Base-by-base conservation (phyloP, 2,797 vertebrate genomes). In the Brotula barbata region DNA sequence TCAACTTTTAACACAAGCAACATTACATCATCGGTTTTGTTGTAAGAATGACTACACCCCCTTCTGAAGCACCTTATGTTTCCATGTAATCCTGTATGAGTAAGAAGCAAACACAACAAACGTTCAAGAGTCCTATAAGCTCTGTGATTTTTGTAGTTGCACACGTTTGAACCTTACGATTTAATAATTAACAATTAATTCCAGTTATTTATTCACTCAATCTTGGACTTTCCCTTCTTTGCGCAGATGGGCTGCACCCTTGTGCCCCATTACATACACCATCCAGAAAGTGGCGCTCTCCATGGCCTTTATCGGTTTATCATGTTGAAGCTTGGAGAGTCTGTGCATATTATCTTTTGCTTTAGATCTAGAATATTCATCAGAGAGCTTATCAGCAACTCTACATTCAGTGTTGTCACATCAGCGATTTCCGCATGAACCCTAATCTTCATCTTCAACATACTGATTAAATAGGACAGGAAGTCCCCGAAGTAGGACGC, bases 271-370 rank as follows among this genome's bases (percentile, higher is more conserved):
- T 10, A 82, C 64, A 10, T 68, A 86, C 59, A 88, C 83, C 0
- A 75, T 63, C 87, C 88, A 89, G 71, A 85, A 89, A 23, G 81
- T 2, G 6, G 85, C 87, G 6, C 23, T 77, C 22, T 88, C 88
- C 9, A 76, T 1, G 7, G 88, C 82, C 25, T 85, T 66, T 1
- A 87, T 63, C 10, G 86, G 86, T 63, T 79, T 77, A 54, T 88
- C 84, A 1, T 5, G 77, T 54, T 80, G 79, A 15, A 86, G 69
- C n/a, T 57, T 25, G 8, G 85, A 87, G 4, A 88, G 36, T 58
- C 81, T 80, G 11, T 68, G 48, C 83, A 88, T 87, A 6, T 85
- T 88, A 54, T 79, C 19, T 60, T 72, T 79, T 72, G 79, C 17
- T 60, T 36, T 22, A 66, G 78, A 39, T 87, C 70, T 0, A 87